Percentiles rank a stretch among this genome's conserved stretches.
phyloP scores from a whole-genome alignment of 1,140 invertebrate genomes.

The Leptinotarsa defecta region DNA sequence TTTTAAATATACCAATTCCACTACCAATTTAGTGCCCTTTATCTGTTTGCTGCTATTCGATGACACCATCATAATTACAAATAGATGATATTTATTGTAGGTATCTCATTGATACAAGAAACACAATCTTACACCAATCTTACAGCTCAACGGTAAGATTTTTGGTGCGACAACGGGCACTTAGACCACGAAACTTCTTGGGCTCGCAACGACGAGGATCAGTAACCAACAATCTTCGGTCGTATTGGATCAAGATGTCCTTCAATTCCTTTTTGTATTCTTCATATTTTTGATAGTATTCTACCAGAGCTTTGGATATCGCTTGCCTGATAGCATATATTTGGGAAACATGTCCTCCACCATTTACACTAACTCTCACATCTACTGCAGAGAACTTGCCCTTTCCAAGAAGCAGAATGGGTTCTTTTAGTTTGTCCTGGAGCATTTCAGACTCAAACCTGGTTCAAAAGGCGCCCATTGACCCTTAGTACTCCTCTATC shows the following conservation, averaged over 20 bases:
- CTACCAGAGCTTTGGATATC: too few species aligned
- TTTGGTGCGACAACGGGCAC: too few species aligned
- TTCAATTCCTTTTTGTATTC: too few species aligned
- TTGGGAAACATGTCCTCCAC: slow-evolving; percentile 98
- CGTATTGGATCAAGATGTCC: slow-evolving; percentile 82
- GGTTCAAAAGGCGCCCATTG: slow-evolving; percentile 93
- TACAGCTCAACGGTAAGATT: background rate
- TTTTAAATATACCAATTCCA: too few species aligned
- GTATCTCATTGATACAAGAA: slow-evolving; percentile 17
- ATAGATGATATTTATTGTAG: slow-evolving; percentile 34
- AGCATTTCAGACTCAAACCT: slow-evolving; percentile 91
- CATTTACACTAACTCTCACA: slow-evolving; percentile 95
- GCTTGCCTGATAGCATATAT: too few species aligned
- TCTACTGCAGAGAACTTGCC: slow-evolving; percentile 94
- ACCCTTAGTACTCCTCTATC: slow-evolving; percentile 91
- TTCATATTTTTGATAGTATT: too few species aligned
- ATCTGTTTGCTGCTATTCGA: too few species aligned
- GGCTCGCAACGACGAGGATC: slow-evolving; percentile 95
- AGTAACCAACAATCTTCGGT: slow-evolving; percentile 94
- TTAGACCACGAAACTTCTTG: too few species aligned
- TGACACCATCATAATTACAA: slow-evolving; percentile 59
- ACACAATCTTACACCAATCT: slow-evolving; percentile 18
- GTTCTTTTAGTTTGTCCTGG: slow-evolving; percentile 57
- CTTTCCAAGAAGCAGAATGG: slow-evolving; percentile 62
- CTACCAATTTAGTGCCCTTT: too few species aligned